Base-by-base conservation (phyloP, 2,888 invertebrate species). In the Incurvaria masculella region DNA sequence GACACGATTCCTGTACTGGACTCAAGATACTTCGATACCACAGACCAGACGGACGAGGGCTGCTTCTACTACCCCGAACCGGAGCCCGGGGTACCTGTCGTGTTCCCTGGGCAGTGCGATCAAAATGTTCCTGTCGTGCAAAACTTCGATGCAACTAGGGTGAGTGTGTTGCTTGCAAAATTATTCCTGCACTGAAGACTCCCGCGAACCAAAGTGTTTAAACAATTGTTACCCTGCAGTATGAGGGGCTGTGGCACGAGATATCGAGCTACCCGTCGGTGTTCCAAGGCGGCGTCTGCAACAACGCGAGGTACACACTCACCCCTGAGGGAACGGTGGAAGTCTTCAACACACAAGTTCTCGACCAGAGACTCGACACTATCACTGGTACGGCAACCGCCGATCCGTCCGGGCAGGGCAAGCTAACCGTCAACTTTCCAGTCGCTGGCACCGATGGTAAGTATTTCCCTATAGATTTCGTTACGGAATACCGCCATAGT, bases 341-440 rank as follows among this genome's bases (percentile, higher is more conserved):
- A 2, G 68, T 74, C 1, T 57, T 57, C 50, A 75, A 72, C 53
- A 70, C 68, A 0, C 67, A 73, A 59, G 68, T 76, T 1, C 53
- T 68, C 2, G 55, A 62, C 10, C 66, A 66, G 46, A 58, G 60
- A 2, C 54, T 68, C 6, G 64, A 69, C 48, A 61, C 58, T 0
- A 65, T 66, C 21, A 62, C 55, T 1, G 73, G 69, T n/a, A 52
- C 56, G 6, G 78, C 73, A 14, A 60, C 59, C 0, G 50, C 61
- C 1, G 58, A 62, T 0, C 52, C 59, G 1, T 49, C 38, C 16
- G 70, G 68, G 44, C 61, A 59, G 0, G 75, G 65, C 2, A 73
- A 68, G 53, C 58, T 75, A 20, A 57, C 54, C 1, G 70, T 79
- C 19, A 64, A 63, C 1, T 65, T 70, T 59, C 61, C 63, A 5